Evolutionary conservation across 1,140 invertebrate genomes (phyloP).

Genomic region (Alviniconcha marisindica): DNA sequence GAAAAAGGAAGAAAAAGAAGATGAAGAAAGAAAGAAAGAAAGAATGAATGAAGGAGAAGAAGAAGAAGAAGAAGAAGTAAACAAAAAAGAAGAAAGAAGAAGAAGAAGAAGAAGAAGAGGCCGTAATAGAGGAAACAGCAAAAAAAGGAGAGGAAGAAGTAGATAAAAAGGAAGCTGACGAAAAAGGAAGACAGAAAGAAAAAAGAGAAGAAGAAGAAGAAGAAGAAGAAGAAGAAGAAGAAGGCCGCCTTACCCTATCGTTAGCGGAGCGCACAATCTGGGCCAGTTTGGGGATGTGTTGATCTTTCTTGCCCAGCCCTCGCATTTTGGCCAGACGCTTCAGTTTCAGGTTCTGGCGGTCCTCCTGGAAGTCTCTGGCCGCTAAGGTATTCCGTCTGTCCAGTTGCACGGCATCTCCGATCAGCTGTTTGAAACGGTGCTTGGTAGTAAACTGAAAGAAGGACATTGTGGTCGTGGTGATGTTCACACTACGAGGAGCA

Average conservation of each 20-base stretch:
- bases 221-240: too few species aligned
- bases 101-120: too few species aligned
- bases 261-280: background rate
- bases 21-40: too few species aligned
- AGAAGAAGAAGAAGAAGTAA: too few species aligned
- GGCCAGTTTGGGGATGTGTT: slow-evolving; percentile 28
- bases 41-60: too few species aligned
- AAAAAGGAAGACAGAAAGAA: too few species aligned
- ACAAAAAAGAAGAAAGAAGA: too few species aligned
- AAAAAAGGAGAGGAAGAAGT: background rate
- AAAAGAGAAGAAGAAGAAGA: too few species aligned
- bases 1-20: too few species aligned
- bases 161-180: background rate
- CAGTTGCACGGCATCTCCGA: slow-evolving; percentile 41
- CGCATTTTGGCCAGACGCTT: slow-evolving; percentile 3
- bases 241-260: slow-evolving; percentile 24
- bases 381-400: slow-evolving; percentile 28
- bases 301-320: slow-evolving; percentile 7
- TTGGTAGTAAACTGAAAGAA: slow-evolving; percentile 20
- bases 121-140: too few species aligned
- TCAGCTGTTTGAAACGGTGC: slow-evolving; percentile 40
- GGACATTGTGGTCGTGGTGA: background rate
- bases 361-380: slow-evolving; percentile 5
- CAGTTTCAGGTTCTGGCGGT: background rate
- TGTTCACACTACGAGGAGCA: too few species aligned